These are phyloP conservation scores for Apocrypta bakeri DNA, from an alignment of 1,140 invertebrate genomes.

Conservation along the genomic window DNA sequence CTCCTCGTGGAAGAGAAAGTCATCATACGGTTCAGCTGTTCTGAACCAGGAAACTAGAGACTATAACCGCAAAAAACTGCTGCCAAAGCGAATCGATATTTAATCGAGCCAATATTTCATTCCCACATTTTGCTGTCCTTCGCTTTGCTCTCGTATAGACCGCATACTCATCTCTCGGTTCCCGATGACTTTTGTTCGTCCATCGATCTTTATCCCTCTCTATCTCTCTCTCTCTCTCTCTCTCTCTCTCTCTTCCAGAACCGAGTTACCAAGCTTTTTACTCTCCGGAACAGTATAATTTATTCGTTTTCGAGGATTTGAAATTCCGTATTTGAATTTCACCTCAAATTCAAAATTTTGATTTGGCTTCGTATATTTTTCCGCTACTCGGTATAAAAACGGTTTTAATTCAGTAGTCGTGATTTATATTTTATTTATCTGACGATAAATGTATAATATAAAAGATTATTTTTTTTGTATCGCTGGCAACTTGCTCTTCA, in stretches of 20 bases:
- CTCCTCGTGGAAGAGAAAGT: too few species aligned
- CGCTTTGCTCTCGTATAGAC: background rate
- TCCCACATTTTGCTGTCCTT: conserved; percentile 1
- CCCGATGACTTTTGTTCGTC: background rate
- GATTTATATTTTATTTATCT: too few species aligned
- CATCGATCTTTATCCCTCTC: background rate
- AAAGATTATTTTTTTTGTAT: too few species aligned
- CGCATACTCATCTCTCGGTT: background rate
- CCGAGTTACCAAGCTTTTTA: too few species aligned
- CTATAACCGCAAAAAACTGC: conserved; percentile 44
- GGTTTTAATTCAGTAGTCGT: too few species aligned
- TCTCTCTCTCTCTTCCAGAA: background rate
- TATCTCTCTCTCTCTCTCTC: background rate
- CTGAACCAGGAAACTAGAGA: background rate
- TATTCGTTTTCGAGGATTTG: background rate
- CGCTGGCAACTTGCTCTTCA: too few species aligned
- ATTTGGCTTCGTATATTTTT: too few species aligned
- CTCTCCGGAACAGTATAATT: background rate
- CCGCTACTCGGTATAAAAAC: too few species aligned
- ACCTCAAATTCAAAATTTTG: background rate
- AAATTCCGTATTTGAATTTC: background rate
- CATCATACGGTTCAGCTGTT: background rate
- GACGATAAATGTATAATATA: too few species aligned
- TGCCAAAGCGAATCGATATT: conserved; percentile 37
- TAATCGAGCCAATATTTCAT: conserved; percentile 56